A percentile compares a stretch with the other conserved stretches of the same genome.
These are phyloP conservation scores for Mamestra configurata DNA, from an alignment of 1,140 invertebrate genomes.

Conservation along the genomic window DNA sequence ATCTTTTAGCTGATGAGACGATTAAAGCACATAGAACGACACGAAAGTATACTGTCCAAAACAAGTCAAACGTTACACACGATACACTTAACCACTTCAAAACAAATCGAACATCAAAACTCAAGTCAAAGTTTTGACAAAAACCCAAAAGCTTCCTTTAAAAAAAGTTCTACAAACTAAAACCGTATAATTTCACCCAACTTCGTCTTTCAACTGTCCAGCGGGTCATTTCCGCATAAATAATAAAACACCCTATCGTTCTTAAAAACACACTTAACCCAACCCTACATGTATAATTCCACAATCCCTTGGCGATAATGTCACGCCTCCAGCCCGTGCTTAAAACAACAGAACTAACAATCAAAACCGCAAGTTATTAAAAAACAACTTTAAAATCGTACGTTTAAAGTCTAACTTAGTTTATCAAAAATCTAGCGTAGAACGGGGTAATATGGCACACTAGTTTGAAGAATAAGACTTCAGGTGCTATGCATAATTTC, in stretches of 20 bases:
- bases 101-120: not conserved
- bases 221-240: conserved; percentile 76
- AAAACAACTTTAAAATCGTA: conserved; percentile 57
- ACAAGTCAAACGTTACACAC: too few species aligned
- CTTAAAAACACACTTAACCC: conserved; percentile 80
- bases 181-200: conserved; percentile 35
- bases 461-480: conserved; percentile 79
- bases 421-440: conserved; percentile 55
- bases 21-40: too few species aligned
- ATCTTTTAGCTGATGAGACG: too few species aligned
- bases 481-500: conserved; percentile 68
- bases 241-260: conserved; percentile 70
- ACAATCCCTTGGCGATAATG: conserved; percentile 82
- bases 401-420: conserved; percentile 57
- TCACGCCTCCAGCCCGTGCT: conserved; percentile 83
- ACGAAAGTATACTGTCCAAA: too few species aligned
- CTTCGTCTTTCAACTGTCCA: conserved; percentile 38
- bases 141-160: not conserved
- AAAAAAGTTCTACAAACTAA: not conserved
- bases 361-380: conserved; percentile 35
- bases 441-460: conserved; percentile 78
- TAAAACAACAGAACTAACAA: conserved; percentile 76
- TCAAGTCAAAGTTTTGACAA: not conserved
- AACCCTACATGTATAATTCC: conserved; percentile 85
- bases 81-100: not conserved